Base-by-base conservation (phyloP, 2,797 vertebrate species). In the Alexandromys oeconomus region DNA sequence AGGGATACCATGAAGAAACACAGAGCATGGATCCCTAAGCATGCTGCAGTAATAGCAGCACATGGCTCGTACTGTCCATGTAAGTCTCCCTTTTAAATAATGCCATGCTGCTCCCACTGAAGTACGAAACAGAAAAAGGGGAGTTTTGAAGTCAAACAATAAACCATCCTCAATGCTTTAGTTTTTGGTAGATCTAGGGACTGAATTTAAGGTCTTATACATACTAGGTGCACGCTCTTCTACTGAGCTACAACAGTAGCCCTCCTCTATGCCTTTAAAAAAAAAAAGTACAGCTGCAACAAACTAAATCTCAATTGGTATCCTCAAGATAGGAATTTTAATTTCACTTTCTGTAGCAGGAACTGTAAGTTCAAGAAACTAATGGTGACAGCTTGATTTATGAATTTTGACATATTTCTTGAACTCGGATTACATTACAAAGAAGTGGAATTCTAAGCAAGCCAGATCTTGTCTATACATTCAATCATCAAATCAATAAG, bases 371-470 rank as follows among this genome's bases (percentile, higher is more conserved):
- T 96, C 81, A 97, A 93, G 92, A 95, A 89, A 77, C 95, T 71
- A 91, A 96, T 1, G 25, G 93, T 92, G 91, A 98, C 89, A 96
- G 95, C 85, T 94, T 96, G 96, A 98, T 98, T 97, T 97, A 87
- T 84, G 82, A 93, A 97, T 95, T 87, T 48, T 97, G 92, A 96
- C 96, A 96, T 63, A 76, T 90, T 98, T 97, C 97, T 97, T 96
- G 95, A 98, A 97, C 93, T 67, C 14, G 65, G 97, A 97, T 97
- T 94, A 97, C 79, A 93, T 97, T 92, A 94, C 97, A 97, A 93
- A 12, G 77, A 93, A 12, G 77, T 92, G 97, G 98, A 98, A 98
- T 98, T 97, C 91, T 86, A 95, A 97, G 96, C 98, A 98, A 98
- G 98, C 93, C 59, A 92, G 96, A 95, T 97, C 98, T 97, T 98